Evolutionary conservation across 2,113 vertebrate genomes (phyloP).

Genomic region (Strix uralensis): DNA sequence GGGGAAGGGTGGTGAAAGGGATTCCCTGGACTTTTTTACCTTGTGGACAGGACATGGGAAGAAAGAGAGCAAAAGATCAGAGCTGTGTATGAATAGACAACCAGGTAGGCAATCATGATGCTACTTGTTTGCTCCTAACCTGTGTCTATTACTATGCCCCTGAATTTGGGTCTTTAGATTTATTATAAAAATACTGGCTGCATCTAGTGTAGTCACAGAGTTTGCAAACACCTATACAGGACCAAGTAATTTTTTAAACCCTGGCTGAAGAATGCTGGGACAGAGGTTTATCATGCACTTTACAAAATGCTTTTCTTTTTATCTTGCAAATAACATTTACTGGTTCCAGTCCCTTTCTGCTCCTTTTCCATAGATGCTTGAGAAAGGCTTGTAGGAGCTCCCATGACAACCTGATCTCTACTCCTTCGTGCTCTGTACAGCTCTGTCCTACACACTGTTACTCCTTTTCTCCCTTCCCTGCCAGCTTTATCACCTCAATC

Average conservation of each 20-base stretch:
- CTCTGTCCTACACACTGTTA: background rate
- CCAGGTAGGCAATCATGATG: background rate
- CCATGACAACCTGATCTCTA: background rate
- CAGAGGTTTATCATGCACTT: background rate
- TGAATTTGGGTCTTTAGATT: background rate
- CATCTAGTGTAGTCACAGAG: background rate
- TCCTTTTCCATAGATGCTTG: background rate
- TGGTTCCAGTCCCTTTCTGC: background rate
- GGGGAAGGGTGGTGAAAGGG: background rate
- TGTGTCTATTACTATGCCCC: background rate
- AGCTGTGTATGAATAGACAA: background rate
- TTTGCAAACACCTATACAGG: background rate
- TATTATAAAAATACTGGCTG: background rate
- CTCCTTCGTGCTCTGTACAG: fast-evolving
- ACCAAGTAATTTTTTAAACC: background rate
- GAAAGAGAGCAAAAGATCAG: background rate
- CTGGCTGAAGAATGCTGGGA: background rate
- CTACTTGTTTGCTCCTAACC: background rate
- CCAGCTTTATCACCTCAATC: background rate
- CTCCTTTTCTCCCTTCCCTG: background rate
- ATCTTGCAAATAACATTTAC: background rate
- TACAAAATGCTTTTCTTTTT: background rate
- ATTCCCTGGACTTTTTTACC: background rate
- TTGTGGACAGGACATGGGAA: background rate
- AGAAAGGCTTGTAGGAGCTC: background rate